Evolutionary conservation across 2,888 invertebrate species (phyloP), one percentile per base, ranked within the genome.

Genomic region (Rotaria macrura): DNA sequence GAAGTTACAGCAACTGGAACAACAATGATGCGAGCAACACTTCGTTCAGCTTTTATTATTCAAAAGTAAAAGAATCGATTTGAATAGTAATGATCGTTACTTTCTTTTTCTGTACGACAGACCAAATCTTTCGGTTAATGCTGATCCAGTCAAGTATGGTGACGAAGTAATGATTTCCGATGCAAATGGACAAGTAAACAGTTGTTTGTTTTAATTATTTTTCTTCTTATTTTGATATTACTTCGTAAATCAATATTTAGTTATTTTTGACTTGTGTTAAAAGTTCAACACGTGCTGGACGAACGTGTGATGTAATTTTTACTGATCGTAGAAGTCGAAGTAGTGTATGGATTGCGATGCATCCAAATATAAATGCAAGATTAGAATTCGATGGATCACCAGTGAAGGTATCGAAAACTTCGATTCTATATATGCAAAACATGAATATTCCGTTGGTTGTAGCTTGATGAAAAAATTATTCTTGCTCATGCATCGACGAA

Each of bases 271-370:
- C 43, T 12, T 79, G 79, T 79, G 43, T 79, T 9, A 79, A 43
- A 79, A 43, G 43, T 79, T 25, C 23, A 9, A 43, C 43, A 43
- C 79, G 79, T n/a, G 38, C 79, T 4, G 79, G 40, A 43, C 17
- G 79, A 79, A 79, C 79, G 43, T 79, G 79, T 43, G 79, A 79
- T 79, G 79, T 79, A 17, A 79, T 79, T n/a, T 79, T 79, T n/a
- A 79, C 79, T 7, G 43, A 43, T 79, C 10, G 43, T 79, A 14
- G 14, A 43, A 79, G 25, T 79, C 40, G 79, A 79, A 20, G 25
- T 43, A 79, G 79, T 25, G 25, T 79, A 25, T 79, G 79, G 79
- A 23, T 43, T 23, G 43, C 43, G 9, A 43, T 43, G 43, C 79
- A 79, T 79, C 43, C 79, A 79, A 79, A 38, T 79, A 43, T 43